A percentile compares a stretch with the other conserved stretches of the same genome.
Conservation (phyloP, 2,113 vertebrate species). For the Zapus hudsonius region DNA sequence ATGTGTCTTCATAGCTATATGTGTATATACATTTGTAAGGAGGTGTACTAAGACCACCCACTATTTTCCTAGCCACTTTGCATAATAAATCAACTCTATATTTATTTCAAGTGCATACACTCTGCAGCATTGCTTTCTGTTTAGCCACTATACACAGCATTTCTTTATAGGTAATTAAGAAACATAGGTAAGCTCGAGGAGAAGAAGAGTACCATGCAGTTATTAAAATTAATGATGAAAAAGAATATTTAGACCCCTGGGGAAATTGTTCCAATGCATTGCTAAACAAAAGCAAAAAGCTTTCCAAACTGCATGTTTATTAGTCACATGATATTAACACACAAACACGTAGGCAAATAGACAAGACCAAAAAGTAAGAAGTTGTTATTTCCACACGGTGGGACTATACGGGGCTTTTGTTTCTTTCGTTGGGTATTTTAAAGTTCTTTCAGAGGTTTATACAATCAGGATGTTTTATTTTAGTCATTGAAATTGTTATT, state of each 20-base stretch:
- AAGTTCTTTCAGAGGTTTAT: conserved; percentile 46
- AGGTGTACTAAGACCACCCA: too few species aligned
- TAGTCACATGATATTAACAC: neutral
- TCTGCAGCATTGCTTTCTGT: neutral
- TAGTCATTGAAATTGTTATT: conserved; percentile 43
- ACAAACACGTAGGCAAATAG: neutral
- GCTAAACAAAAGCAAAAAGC: conserved; percentile 25
- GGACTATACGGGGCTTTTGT: neutral
- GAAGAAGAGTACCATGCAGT: neutral
- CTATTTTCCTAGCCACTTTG: neutral
- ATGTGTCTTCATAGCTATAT: too few species aligned
- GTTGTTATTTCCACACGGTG: neutral
- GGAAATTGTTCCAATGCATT: neutral
- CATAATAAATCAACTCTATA: neutral
- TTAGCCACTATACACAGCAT: neutral
- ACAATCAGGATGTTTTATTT: conserved; percentile 38
- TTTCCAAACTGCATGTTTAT: neutral
- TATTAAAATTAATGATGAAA: conserved; percentile 28
- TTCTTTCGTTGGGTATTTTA: conserved; percentile 37
- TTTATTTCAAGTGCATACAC: neutral
- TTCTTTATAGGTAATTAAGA: conserved; percentile 36
- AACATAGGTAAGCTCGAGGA: neutral
- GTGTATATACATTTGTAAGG: neutral
- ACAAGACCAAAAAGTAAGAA: conserved; percentile 28
- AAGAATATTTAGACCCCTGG: conserved; percentile 30